Evolutionary conservation across 2,888 invertebrate genomes (phyloP).

Genomic region (Notodonta ziczac): DNA sequence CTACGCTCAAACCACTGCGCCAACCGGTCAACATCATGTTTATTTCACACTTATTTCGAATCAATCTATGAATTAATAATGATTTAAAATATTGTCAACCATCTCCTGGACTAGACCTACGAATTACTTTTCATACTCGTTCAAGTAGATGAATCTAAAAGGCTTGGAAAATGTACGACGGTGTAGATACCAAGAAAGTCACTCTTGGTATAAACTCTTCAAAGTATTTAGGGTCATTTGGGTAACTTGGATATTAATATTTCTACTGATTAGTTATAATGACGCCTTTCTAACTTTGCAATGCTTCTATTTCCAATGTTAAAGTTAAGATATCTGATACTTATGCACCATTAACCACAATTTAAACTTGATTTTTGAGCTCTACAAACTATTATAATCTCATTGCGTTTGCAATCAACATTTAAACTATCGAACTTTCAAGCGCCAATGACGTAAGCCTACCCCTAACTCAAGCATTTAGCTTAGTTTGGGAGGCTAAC

Average conservation of each 20-base stretch:
- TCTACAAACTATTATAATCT: neutral
- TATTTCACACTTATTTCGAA: no score
- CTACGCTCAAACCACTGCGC: no score
- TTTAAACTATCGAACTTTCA: neutral
- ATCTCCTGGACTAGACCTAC: no score
- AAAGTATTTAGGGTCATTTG: neutral
- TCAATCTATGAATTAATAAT: no score
- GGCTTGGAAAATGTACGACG: no score
- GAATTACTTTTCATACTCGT: no score
- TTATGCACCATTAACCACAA: neutral
- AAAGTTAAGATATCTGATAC: conserved; percentile 2
- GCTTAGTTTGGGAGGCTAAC: neutral
- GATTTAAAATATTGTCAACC: no score
- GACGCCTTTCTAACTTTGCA: conserved; percentile 32
- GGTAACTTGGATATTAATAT: conserved; percentile 23
- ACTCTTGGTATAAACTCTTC: no score
- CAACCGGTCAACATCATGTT: no score
- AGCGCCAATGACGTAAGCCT: neutral
- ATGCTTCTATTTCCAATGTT: conserved; percentile 23
- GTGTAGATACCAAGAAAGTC: no score
- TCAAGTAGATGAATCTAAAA: no score
- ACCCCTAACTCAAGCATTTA: neutral
- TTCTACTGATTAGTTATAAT: neutral
- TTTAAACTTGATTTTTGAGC: neutral
- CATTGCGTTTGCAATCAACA: neutral